These are phyloP conservation scores for Ophion costatus DNA, from an alignment of 2,888 invertebrate species.

Conservation along the genomic window DNA sequence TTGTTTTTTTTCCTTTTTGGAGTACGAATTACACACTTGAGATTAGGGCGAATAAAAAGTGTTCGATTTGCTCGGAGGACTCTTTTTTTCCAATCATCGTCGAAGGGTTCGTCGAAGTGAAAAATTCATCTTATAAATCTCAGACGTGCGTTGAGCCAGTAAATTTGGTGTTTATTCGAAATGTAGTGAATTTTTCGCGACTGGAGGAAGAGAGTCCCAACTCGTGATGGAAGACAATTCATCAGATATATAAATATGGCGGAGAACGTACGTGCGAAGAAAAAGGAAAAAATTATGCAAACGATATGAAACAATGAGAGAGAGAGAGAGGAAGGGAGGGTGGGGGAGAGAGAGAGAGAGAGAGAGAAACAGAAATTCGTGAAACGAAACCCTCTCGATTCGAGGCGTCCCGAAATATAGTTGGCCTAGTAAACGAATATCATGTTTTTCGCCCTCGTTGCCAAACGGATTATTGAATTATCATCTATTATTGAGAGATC, in stretches of 20 bases:
- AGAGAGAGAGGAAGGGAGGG: slow-evolving; percentile 7
- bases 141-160: not conserved
- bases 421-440: slow-evolving; percentile 81
- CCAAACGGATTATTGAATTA: slow-evolving; percentile 76
- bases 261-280: slow-evolving; percentile 16
- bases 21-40: not conserved
- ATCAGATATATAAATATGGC: slow-evolving; percentile 1
- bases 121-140: not conserved
- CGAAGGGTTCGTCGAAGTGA: slow-evolving; percentile 9
- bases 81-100: not conserved
- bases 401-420: slow-evolving; percentile 74
- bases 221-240: not conserved
- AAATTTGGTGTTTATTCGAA: not conserved
- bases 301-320: slow-evolving; percentile 23
- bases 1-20: not conserved
- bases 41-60: not conserved
- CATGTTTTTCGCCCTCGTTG: slow-evolving; percentile 76
- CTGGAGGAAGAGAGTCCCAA: slow-evolving; percentile 43
- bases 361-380: slow-evolving; percentile 37
- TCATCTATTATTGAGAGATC: slow-evolving; percentile 77
- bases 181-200: slow-evolving; percentile 39
- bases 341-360: slow-evolving; percentile 1
- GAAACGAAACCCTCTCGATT: slow-evolving; percentile 70
- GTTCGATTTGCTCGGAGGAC: not conserved
- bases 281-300: slow-evolving; percentile 6